Conservation (phyloP, 1,140 invertebrate species). For the Anoplolepis gracilipes region DNA sequence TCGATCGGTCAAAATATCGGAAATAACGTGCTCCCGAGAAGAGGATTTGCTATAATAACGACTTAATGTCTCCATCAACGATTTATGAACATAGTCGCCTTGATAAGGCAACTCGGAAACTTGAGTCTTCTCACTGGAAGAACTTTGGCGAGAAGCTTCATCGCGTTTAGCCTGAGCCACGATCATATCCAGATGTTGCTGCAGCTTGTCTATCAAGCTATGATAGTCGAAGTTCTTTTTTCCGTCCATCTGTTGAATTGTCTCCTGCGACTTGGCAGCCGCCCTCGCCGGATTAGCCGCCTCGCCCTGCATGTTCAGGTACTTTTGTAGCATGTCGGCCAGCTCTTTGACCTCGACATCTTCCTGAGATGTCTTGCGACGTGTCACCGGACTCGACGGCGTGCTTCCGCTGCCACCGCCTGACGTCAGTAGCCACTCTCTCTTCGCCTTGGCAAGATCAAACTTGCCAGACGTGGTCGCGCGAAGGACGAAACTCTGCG, state of each 20-base stretch:
- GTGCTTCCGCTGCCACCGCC: slow-evolving; percentile 73
- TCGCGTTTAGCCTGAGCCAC: slow-evolving; percentile 78
- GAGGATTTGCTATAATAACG: slow-evolving; percentile 89
- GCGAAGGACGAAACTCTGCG: slow-evolving; percentile 85
- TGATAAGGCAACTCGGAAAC: slow-evolving; percentile 78
- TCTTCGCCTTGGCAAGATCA: slow-evolving; percentile 89
- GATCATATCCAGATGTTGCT: slow-evolving; percentile 87
- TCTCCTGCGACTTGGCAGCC: not conserved
- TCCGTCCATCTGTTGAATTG: not conserved
- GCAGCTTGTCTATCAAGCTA: slow-evolving; percentile 88
- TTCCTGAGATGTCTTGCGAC: slow-evolving; percentile 76
- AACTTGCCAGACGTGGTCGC: slow-evolving; percentile 87
- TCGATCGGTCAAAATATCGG: slow-evolving; percentile 90
- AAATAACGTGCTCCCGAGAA: slow-evolving; percentile 89
- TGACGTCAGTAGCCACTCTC: slow-evolving; percentile 86
- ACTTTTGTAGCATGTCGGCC: slow-evolving; percentile 89
- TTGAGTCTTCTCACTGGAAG: slow-evolving; percentile 38
- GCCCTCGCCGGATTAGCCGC: slow-evolving; percentile 53
- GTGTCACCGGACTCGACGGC: slow-evolving; percentile 74
- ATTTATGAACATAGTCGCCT: slow-evolving; percentile 88
- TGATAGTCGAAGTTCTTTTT: slow-evolving; percentile 87
- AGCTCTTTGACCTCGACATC: slow-evolving; percentile 87
- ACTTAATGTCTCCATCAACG: slow-evolving; percentile 88
- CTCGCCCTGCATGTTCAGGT: slow-evolving; percentile 87
- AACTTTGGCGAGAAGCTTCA: slow-evolving; percentile 29